phyloP scores from a whole-genome alignment of 1,140 invertebrate genomes.

The Sarcophaga peregrina region DNA sequence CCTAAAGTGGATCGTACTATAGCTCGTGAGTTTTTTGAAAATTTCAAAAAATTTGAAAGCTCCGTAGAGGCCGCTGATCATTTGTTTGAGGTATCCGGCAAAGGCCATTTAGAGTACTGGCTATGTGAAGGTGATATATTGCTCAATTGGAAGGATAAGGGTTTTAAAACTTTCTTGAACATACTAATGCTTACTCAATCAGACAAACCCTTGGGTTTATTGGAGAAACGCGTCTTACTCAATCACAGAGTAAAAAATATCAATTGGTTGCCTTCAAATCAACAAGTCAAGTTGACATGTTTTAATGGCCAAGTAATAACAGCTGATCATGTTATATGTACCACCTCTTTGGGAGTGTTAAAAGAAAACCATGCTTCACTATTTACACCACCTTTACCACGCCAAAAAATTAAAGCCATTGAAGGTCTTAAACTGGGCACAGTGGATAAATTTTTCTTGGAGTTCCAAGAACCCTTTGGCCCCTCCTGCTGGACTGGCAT shows the following conservation, averaged over 20 bases:
- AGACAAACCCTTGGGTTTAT: constrained; percentile 51
- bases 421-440: constrained; percentile 77
- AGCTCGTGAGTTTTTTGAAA: constrained; percentile 67
- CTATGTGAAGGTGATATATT: constrained; percentile 71
- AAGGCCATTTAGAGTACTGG: constrained; percentile 69
- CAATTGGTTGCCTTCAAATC: constrained; percentile 56
- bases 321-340: constrained; percentile 77
- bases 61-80: constrained; percentile 71
- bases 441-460: constrained; percentile 81
- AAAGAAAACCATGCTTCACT: constrained; percentile 71
- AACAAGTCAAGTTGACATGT: constrained; percentile 67
- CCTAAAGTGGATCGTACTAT: constrained; percentile 52
- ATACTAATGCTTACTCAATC: constrained; percentile 67
- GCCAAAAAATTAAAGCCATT: constrained; percentile 72
- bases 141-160: constrained; percentile 73
- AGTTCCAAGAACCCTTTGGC: constrained; percentile 76
- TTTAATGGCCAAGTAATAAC: constrained; percentile 71
- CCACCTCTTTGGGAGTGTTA: constrained; percentile 76
- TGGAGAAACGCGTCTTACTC: constrained; percentile 63
- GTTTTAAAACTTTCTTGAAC: constrained; percentile 72
- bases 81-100: constrained; percentile 72
- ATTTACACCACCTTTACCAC: constrained; percentile 73
- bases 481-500: constrained; percentile 67
- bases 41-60: constrained; percentile 68
- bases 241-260: constrained; percentile 69